These are phyloP conservation scores for Glyptemys insculpta DNA, from an alignment of 2,797 vertebrate genomes.

Conservation along the genomic window DNA sequence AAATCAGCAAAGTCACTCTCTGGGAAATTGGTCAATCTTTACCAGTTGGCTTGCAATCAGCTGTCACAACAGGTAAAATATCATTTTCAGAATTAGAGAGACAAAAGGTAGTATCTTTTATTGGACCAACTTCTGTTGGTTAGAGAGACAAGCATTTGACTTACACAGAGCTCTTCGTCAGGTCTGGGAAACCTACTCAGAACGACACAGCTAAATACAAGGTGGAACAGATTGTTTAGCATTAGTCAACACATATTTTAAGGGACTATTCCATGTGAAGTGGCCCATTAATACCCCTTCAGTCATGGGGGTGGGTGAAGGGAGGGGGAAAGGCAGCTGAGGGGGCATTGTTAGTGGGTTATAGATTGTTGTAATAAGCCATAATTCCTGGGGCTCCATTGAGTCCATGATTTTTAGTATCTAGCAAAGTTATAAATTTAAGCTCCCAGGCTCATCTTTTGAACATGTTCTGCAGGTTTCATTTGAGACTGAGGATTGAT, in stretches of 20 bases:
- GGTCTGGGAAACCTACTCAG: background rate
- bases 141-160: background rate
- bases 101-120: background rate
- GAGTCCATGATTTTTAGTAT: background rate
- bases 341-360: background rate
- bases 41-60: conserved; percentile 71
- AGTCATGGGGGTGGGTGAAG: rapidly evolving
- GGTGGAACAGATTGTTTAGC: background rate
- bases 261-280: background rate
- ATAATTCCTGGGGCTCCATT: background rate
- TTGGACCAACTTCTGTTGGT: background rate
- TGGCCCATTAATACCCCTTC: background rate
- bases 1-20: conserved; percentile 76
- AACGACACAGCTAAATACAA: background rate
- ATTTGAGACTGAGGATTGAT: background rate
- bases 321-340: background rate
- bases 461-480: background rate
- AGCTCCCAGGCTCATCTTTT: background rate
- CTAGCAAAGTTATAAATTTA: background rate
- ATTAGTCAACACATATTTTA: background rate
- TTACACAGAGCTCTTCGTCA: background rate
- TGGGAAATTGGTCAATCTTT: conserved; percentile 74
- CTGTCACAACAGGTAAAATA: conserved; percentile 77
- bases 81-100: background rate
- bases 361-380: background rate